Base-by-base conservation (phyloP, 1,140 invertebrate genomes). In the Muscidifurax raptorellus region DNA sequence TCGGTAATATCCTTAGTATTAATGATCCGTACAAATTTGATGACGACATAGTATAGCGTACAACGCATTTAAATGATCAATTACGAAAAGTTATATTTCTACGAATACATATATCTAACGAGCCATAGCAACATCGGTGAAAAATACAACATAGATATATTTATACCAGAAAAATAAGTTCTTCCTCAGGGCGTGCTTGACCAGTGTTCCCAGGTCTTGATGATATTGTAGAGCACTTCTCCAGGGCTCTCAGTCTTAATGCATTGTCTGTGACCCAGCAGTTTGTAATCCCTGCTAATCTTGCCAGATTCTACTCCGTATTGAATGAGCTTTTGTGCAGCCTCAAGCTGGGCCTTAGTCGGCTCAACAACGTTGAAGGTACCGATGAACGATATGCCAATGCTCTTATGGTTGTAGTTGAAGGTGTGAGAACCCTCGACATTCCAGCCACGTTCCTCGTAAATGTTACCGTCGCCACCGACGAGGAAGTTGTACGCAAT, bases 381-480 rank as follows among this genome's bases (percentile, higher is more conserved):
- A 1, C 88, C 88, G 84, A 97, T 96, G 9, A 97, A 92, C 36
- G 95, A 95, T 85, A 97, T 96, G 74, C 96, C 97, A 32, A 97
- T 94, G 84, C 96, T 96, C 69, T 91, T 93, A 67, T 90, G 92
- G 90, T 98, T 97, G 87, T 95, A 97, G n/a, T 90, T 91, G 5
- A 94, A 94, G 0, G 97, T 94, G 88, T 97, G 96, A 0, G 96
- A 96, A 5, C 97, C 97, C 0, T 95, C 90, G 4, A 90, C 91
- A 25, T 95, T 94, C 95, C 97, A 98, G 1, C 96, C 96, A 36
- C 97, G 94, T 1, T 96, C 97, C 85, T 95, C 95, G 87, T 97
- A 97, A 13, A 95, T 95, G 10, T 94, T 92, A 2, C 96, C 96
- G 82, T 97, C 96, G 22, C 96, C 96, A 4, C 97, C 97, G 9